Percentiles rank a stretch among this genome's conserved stretches.
phyloP scores from a whole-genome alignment of 2,113 vertebrate genomes.

The Triplophysa rosa region DNA sequence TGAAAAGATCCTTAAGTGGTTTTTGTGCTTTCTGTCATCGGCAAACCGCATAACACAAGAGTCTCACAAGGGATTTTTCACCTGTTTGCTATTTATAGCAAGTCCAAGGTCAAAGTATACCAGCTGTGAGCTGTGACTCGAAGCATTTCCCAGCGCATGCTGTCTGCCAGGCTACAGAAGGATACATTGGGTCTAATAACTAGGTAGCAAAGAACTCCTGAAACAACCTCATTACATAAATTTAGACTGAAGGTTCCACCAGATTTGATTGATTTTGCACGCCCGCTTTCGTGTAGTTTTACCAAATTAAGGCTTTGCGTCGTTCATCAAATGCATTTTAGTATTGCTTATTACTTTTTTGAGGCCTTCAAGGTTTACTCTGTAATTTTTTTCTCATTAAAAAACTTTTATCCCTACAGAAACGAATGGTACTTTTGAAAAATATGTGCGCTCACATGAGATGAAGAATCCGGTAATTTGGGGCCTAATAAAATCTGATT shows the following conservation, averaged over 20 bases:
- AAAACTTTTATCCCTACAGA: no score
- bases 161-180: slow-evolving; percentile 34
- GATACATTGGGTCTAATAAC: slow-evolving; percentile 29
- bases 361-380: neutral
- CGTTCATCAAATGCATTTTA: neutral
- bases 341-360: neutral
- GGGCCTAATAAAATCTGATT: no score
- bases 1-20: slow-evolving; percentile 48
- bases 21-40: slow-evolving; percentile 43
- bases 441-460: no score
- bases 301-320: neutral
- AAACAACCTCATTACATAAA: slow-evolving; percentile 29
- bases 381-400: no score
- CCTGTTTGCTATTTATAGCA: slow-evolving; percentile 55
- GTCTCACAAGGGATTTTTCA: slow-evolving; percentile 51
- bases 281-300: slow-evolving; percentile 5
- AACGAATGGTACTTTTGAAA: no score
- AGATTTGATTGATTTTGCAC: slow-evolving; percentile 21
- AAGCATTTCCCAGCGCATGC: slow-evolving; percentile 37
- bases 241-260: slow-evolving; percentile 23
- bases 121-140: slow-evolving; percentile 48
- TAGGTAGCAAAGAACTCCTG: slow-evolving; percentile 10
- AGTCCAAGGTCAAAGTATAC: slow-evolving; percentile 51
- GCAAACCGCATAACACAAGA: slow-evolving; percentile 45
- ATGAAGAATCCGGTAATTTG: no score